phyloP scores from a whole-genome alignment of 2,888 invertebrate species.

The Melieria crassipennis region DNA sequence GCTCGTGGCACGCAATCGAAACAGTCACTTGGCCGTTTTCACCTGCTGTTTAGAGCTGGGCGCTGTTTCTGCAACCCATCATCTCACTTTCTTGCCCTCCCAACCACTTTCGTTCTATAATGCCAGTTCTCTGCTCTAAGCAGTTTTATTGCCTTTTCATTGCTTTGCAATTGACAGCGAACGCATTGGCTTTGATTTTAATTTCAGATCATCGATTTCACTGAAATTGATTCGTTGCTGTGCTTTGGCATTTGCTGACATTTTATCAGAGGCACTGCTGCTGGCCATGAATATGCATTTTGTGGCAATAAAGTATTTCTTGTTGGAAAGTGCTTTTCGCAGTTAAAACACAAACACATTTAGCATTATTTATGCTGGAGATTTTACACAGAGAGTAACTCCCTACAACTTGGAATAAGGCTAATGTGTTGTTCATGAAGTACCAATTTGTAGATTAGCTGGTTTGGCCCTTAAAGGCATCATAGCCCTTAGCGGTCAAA shows the following conservation, averaged over 20 bases:
- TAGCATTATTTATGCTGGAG: too few relatives aligned
- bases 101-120: background rate
- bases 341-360: slow-evolving; percentile 1
- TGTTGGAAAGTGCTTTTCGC: slow-evolving; percentile 25
- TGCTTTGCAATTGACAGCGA: slow-evolving; percentile 1
- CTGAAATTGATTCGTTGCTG: background rate
- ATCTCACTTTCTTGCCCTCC: background rate
- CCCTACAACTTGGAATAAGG: too few relatives aligned
- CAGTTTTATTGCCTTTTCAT: slow-evolving; percentile 15
- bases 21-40: background rate
- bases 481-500: too few relatives aligned
- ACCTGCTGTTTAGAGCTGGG: background rate
- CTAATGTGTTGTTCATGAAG: too few relatives aligned
- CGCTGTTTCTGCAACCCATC: background rate
- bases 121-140: background rate
- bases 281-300: slow-evolving; percentile 23
- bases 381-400: too few relatives aligned
- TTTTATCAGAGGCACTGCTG: slow-evolving; percentile 3
- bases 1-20: too few relatives aligned
- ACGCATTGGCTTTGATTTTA: slow-evolving; percentile 25
- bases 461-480: too few relatives aligned
- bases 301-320: slow-evolving; percentile 28
- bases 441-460: too few relatives aligned
- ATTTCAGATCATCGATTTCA: slow-evolving; percentile 24
- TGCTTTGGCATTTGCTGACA: background rate